These are phyloP conservation scores for Enteromius viviparus DNA, from an alignment of 2,797 vertebrate species.

Conservation along the genomic window DNA sequence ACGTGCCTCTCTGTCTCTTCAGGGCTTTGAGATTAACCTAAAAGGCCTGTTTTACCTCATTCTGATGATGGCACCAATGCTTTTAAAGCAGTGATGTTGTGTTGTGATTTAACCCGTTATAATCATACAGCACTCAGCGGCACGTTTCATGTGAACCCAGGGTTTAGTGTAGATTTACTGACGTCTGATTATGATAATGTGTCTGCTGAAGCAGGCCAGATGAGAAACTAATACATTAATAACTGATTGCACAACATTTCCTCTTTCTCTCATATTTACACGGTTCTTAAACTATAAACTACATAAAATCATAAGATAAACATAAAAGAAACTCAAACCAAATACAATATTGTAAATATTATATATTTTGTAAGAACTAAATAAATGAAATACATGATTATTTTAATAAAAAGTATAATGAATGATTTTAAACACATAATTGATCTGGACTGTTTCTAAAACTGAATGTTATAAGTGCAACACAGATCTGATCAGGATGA, in stretches of 20 bases:
- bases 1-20: slow-evolving; percentile 20
- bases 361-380: background rate
- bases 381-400: background rate
- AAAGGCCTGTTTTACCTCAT: slow-evolving; percentile 3
- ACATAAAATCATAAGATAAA: background rate
- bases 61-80: slow-evolving; percentile 13
- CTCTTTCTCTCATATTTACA: background rate
- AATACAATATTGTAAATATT: background rate
- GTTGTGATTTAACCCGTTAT: slow-evolving; percentile 1
- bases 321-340: background rate
- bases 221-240: background rate
- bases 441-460: background rate
- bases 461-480: too few species aligned
- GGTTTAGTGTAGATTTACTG: background rate
- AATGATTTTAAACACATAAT: background rate
- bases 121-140: background rate
- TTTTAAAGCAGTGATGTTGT: background rate
- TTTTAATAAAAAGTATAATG: background rate
- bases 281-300: background rate
- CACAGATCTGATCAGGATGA: background rate
- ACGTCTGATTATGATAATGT: background rate
- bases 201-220: slow-evolving; percentile 10
- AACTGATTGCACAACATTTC: slow-evolving; percentile 10
- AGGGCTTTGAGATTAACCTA: background rate
- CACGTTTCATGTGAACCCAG: slow-evolving; percentile 1